Conservation (phyloP, 2,888 invertebrate genomes). For the Drosophila setosimentum region DNA sequence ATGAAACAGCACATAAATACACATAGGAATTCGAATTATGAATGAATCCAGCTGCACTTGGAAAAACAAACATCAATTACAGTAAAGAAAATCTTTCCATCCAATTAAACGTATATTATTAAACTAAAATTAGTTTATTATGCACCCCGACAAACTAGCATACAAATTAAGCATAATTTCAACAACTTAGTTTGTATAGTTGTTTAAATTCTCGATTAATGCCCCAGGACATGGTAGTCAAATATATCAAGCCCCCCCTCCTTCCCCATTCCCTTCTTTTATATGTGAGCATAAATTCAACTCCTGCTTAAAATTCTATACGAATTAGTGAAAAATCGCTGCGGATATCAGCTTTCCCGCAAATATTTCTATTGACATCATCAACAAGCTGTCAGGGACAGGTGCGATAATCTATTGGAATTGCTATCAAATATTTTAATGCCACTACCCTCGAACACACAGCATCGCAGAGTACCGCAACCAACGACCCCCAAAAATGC, state of each 20-base stretch:
- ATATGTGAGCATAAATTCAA: constrained; percentile 43
- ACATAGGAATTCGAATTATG: neutral
- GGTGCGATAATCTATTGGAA: constrained; percentile 42
- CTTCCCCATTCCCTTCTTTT: neutral
- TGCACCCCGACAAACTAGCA: neutral
- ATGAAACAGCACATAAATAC: neutral
- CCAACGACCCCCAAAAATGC: constrained; percentile 17
- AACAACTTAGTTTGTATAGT: neutral
- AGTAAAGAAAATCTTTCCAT: neutral
- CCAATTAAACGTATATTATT: neutral
- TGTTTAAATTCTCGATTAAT: constrained; percentile 2
- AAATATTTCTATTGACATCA: constrained; percentile 44
- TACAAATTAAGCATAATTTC: neutral
- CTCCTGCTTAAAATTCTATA: constrained; percentile 59
- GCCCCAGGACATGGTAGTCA: constrained; percentile 9
- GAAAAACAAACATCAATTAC: neutral
- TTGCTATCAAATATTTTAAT: constrained; percentile 58
- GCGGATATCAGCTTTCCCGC: neutral
- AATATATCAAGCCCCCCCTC: neutral
- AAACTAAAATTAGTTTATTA: neutral
- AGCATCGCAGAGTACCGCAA: neutral
- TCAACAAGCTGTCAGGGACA: constrained; percentile 46
- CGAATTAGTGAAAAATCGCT: constrained; percentile 42
- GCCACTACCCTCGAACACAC: constrained; percentile 16
- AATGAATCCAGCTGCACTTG: neutral